Conservation (phyloP, 2,888 invertebrate genomes). For the Muscina levida region DNA sequence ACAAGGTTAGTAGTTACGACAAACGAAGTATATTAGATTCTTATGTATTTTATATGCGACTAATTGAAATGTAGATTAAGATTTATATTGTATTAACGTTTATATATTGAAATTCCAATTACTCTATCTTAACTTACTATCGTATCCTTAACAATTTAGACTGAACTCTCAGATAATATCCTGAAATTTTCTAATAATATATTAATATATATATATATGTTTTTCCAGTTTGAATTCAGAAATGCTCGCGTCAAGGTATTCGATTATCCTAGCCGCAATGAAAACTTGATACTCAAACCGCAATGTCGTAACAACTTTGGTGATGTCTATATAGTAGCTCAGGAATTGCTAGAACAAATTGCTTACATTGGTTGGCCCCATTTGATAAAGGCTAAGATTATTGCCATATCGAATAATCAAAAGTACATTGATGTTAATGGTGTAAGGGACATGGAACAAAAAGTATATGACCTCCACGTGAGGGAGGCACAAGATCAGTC, state of each 20-base stretch:
- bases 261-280: conserved; percentile 89
- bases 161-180: no score
- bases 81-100: no score
- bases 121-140: no score
- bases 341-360: conserved; percentile 85
- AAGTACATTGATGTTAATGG: conserved; percentile 78
- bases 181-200: neutral
- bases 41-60: no score
- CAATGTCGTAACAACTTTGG: conserved; percentile 75
- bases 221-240: conserved; percentile 83
- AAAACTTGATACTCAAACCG: conserved; percentile 90
- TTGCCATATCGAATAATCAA: conserved; percentile 72
- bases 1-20: conserved; percentile 82
- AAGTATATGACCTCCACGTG: conserved; percentile 70
- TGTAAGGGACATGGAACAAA: conserved; percentile 66
- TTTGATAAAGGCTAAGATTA: conserved; percentile 89
- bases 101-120: no score
- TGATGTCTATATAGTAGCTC: conserved; percentile 81
- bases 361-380: conserved; percentile 96
- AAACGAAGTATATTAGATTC: no score
- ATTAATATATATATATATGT: no score
- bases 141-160: no score
- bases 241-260: conserved; percentile 92
- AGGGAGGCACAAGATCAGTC: conserved; percentile 75
- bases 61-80: no score